Percentiles rank a stretch among this genome's conserved stretches.
Evolutionary conservation across 2,888 invertebrate genomes (phyloP).

Genomic region (Chalcis sispes): DNA sequence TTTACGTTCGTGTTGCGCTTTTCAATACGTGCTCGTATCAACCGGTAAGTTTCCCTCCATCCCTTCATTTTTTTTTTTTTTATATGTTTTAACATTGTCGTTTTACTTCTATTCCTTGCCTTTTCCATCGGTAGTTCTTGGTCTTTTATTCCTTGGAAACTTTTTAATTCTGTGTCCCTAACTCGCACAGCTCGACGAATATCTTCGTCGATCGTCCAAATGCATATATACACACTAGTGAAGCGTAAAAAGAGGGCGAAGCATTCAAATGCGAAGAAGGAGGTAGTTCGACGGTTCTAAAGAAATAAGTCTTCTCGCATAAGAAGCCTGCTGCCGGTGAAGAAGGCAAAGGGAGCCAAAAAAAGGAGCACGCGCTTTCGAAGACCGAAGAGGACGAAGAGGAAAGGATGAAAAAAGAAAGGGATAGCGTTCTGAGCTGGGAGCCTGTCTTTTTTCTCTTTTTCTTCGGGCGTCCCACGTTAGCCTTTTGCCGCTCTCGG

Average conservation of each 20-base stretch:
- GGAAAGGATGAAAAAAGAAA: conserved; percentile 37
- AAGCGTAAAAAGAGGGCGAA: conserved; percentile 47
- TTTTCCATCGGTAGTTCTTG: conserved; percentile 5
- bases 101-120: not conserved
- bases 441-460: not conserved
- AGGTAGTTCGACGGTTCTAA: conserved; percentile 57
- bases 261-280: conserved; percentile 55
- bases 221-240: not conserved
- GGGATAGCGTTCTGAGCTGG: not conserved
- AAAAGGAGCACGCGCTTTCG: not conserved
- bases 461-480: conserved; percentile 13
- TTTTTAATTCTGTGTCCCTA: conserved; percentile 44
- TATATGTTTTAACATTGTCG: conserved; percentile 14
- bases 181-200: not conserved
- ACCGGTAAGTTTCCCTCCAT: conserved; percentile 2
- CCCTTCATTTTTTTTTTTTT: too few relatives aligned
- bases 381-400: not conserved
- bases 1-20: conserved; percentile 44
- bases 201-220: conserved; percentile 30
- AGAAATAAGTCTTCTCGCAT: conserved; percentile 51
- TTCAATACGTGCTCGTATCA: conserved; percentile 40
- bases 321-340: conserved; percentile 20
- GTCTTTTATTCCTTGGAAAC: conserved; percentile 47
- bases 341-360: conserved; percentile 14
- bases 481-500: conserved; percentile 17